A percentile compares a stretch with the other conserved stretches of the same genome.
Evolutionary conservation across 2,113 vertebrate genomes (phyloP).

Genomic region (Pseudorhombus dupliciocellatus): DNA sequence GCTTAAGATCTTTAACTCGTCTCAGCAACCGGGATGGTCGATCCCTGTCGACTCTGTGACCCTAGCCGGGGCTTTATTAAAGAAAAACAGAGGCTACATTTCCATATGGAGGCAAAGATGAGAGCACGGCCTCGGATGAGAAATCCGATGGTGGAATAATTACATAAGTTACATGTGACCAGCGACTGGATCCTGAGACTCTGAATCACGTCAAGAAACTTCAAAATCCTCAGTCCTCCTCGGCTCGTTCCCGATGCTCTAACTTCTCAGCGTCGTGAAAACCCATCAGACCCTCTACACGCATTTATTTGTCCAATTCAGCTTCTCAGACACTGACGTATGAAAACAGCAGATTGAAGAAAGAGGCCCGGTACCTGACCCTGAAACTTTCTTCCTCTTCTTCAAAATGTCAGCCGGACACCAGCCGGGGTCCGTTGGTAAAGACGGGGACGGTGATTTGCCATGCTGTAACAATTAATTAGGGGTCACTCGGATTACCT

Average conservation of each 20-base stretch:
- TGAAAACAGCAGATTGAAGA: conserved; percentile 57
- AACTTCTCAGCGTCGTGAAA: conserved; percentile 45
- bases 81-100: conserved; percentile 61
- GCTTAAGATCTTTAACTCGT: conserved; percentile 70
- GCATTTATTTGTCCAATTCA: conserved; percentile 56
- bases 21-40: conserved; percentile 40
- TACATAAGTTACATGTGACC: not conserved
- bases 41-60: conserved; percentile 32
- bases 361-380: conserved; percentile 37
- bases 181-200: not conserved
- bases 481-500: conserved; percentile 66
- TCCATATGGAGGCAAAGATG: conserved; percentile 27
- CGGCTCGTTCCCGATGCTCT: conserved; percentile 30
- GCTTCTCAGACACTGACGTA: conserved; percentile 61
- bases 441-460: conserved; percentile 20
- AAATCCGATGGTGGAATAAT: not conserved
- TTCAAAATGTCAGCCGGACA: conserved; percentile 50
- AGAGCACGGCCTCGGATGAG: not conserved
- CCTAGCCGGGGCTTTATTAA: conserved; percentile 64
- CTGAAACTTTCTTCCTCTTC: conserved; percentile 9
- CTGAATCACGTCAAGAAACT: not conserved
- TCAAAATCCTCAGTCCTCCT: not conserved
- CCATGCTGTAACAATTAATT: conserved; percentile 68
- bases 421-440: conserved; percentile 37
- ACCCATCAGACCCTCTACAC: conserved; percentile 53